phyloP scores from a whole-genome alignment of 30 jellyfish, hydroid and myxozoan genomes.

The Aurelia aurita complex sp. Pacific region DNA sequence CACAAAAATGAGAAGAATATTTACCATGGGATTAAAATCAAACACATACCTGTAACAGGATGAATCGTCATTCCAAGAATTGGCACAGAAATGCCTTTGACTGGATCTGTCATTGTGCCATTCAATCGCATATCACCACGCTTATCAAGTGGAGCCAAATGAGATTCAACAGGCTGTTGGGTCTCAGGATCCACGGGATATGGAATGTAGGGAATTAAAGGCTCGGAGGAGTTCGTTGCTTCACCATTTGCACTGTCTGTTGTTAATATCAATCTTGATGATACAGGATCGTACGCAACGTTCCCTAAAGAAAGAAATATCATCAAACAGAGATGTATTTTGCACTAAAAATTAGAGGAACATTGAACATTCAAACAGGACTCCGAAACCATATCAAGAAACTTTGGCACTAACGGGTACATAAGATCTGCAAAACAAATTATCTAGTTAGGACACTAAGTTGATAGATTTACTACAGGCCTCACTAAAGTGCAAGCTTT shows the following conservation, averaged over 20 bases:
- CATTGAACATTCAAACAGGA: not conserved
- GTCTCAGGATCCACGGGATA: conserved; percentile 83
- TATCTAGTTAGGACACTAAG: too few species aligned
- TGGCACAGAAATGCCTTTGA: conserved; percentile 91
- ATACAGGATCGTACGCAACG: conserved; percentile 94
- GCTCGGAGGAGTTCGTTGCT: conserved; percentile 89
- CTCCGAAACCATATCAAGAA: not conserved
- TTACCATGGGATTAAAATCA: too few species aligned
- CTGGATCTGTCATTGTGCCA: conserved; percentile 92
- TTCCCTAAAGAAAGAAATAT: conserved; percentile 59
- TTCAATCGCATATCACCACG: conserved; percentile 85
- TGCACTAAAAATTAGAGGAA: too few species aligned
- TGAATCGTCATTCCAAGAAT: conserved; percentile 96
- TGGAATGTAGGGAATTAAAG: conserved; percentile 89
- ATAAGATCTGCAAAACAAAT: too few species aligned
- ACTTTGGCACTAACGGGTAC: not conserved
- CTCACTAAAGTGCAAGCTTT: too few species aligned
- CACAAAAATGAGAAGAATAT: too few species aligned
- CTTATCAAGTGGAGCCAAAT: conserved; percentile 79
- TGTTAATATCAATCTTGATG: conserved; percentile 89
- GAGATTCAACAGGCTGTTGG: conserved; percentile 78
- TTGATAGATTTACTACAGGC: too few species aligned
- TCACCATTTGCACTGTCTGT: conserved; percentile 95
- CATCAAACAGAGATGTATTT: too few species aligned
- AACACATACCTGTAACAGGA: conserved; percentile 81